Conservation (phyloP, 2,113 vertebrate species). For the Rhizomys pruinosus region DNA sequence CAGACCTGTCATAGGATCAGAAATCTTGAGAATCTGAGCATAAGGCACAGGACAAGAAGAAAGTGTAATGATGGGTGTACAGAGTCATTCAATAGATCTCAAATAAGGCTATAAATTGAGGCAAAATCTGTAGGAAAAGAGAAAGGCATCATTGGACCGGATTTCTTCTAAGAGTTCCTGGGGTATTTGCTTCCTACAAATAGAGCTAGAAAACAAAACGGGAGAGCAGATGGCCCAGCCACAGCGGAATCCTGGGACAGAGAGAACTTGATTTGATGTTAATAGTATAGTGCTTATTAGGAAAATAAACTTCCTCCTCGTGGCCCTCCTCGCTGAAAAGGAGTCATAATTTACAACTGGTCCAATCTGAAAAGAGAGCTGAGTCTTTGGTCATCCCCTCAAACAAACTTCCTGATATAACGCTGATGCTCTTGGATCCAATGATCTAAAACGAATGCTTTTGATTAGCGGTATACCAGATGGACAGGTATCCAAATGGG, state of each 20-base stretch:
- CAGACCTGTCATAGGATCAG: background rate
- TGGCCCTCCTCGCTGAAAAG: constrained; percentile 26
- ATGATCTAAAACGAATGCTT: constrained; percentile 52
- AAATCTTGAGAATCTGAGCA: background rate
- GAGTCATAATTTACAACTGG: constrained; percentile 22
- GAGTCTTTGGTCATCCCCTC: constrained; percentile 43
- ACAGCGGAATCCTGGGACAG: constrained; percentile 20
- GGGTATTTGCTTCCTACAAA: background rate
- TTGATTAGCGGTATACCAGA: constrained; percentile 72
- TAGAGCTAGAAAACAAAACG: constrained; percentile 33
- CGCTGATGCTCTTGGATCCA: constrained; percentile 38
- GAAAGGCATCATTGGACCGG: background rate
- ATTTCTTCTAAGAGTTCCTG: constrained; percentile 15
- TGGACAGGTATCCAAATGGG: constrained; percentile 50
- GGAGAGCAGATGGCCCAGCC: constrained; percentile 30
- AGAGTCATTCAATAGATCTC: background rate
- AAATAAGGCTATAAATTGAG: background rate
- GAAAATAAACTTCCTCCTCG: background rate
- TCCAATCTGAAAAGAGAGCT: constrained; percentile 31
- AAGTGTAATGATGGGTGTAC: background rate
- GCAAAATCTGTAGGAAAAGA: background rate
- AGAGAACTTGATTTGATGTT: constrained; percentile 22
- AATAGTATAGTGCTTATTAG: constrained; percentile 56
- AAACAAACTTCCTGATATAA: constrained; percentile 44
- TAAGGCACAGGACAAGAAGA: background rate